Evolutionary conservation across 23 tunicate species (phyloP), one percentile per base, ranked within the genome.

Genomic region (Oikopleura dioica): DNA sequence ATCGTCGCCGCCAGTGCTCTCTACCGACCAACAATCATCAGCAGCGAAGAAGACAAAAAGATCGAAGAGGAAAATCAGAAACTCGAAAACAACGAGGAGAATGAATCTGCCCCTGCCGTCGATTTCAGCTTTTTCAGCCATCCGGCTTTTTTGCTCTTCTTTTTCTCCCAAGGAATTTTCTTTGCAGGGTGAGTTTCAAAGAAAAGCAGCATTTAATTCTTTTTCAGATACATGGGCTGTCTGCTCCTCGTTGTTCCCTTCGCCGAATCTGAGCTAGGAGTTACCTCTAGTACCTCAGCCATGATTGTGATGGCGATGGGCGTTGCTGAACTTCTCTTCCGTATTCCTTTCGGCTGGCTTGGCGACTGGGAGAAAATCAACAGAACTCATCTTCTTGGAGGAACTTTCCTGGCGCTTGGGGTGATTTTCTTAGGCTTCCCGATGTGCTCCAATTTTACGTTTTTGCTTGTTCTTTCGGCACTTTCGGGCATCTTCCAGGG

Each of bases 171-270:
- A 28, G 72, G 72, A 63, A 63, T 63, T 21, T 63, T 63, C 72
- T 63, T 63, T 63, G 72, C 72, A 63, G 72, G 72, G 72, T 63
- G 26, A 21, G 72, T n/a, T n/a, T n/a, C n/a, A n/a, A n/a, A n/a
- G n/a, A n/a, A n/a, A n/a, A n/a, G n/a, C n/a, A n/a, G n/a, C n/a
- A n/a, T n/a, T n/a, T n/a, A n/a, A n/a, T 44, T 44, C 16, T 9
- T 44, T 63, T 63, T 63, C 30, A 63, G 72, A 63, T 63, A 63
- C 26, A 63, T 63, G 72, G 72, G 72, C 26, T 23, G 32, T 63
- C 26, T 63, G 26, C 26, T 63, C 4, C 2, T 21, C 33, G 33
- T 31, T 63, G 72, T 63, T 23, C 72, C 72, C 5, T 63, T 63
- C 26, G 72, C 72, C 2, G 72, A 63, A 28, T 4, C 30, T 2